A percentile compares a stretch with the other conserved stretches of the same genome.
Evolutionary conservation across 2,888 invertebrate species (phyloP).

Genomic region (Pegoplata infirma): DNA sequence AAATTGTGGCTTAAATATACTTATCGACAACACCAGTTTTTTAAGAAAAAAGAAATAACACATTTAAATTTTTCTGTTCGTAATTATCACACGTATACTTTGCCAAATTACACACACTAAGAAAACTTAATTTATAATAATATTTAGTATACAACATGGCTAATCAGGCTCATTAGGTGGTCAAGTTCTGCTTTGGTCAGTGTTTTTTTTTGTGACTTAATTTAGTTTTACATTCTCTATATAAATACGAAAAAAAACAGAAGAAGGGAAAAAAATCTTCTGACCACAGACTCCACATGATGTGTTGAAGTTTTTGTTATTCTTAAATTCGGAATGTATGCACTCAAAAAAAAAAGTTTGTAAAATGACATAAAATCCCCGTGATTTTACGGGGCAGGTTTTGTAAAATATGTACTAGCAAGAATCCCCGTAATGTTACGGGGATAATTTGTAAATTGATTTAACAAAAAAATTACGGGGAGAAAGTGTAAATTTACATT

Average conservation of each 20-base stretch:
- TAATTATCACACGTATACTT: slow-evolving; percentile 30
- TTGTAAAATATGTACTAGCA: too few species aligned
- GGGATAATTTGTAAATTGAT: too few species aligned
- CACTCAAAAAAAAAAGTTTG: not conserved
- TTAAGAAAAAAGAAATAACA: not conserved
- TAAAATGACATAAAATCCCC: too few species aligned
- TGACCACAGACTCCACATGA: slow-evolving; percentile 33
- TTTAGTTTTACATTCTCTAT: slow-evolving; percentile 30
- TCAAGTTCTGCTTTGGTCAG: slow-evolving; percentile 66
- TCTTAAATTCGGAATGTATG: not conserved
- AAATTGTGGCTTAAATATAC: slow-evolving; percentile 72
- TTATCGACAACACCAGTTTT: slow-evolving; percentile 71
- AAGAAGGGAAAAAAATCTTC: slow-evolving; percentile 35
- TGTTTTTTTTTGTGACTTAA: slow-evolving; percentile 29
- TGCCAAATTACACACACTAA: slow-evolving; percentile 4
- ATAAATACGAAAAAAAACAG: not conserved
- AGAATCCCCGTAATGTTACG: too few species aligned
- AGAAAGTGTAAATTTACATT: too few species aligned
- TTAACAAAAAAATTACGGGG: too few species aligned
- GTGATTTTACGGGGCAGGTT: not conserved
- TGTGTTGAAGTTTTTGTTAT: slow-evolving; percentile 5
- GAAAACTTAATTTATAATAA: slow-evolving; percentile 5
- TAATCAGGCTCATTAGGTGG: slow-evolving; percentile 77
- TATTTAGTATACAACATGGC: slow-evolving; percentile 55
- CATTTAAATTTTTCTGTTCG: slow-evolving; percentile 4